These are phyloP conservation scores for Ailuropoda melanoleuca DNA, from an alignment of 2,113 vertebrate species.

Conservation along the genomic window DNA sequence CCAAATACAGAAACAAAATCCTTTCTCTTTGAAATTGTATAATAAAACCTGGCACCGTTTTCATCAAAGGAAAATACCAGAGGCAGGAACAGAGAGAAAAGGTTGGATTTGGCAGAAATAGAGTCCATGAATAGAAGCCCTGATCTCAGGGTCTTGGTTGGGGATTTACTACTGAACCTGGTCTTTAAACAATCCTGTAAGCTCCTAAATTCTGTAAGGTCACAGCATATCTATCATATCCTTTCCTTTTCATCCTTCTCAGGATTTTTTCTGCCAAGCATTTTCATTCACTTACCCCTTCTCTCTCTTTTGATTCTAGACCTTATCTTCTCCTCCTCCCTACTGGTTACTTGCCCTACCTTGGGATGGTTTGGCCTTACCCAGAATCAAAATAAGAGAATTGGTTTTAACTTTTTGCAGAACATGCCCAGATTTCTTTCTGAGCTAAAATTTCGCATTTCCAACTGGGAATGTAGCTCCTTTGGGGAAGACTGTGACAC, in stretches of 20 bases:
- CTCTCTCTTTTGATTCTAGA: not conserved
- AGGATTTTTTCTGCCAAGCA: not conserved
- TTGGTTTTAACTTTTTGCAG: slow-evolving; percentile 47
- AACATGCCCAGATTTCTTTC: slow-evolving; percentile 48
- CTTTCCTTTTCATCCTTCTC: not conserved
- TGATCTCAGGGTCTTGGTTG: not conserved
- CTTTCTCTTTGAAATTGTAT: slow-evolving; percentile 45
- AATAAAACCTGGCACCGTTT: slow-evolving; percentile 46
- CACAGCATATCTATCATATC: not conserved
- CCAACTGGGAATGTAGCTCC: not conserved
- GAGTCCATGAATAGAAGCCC: not conserved
- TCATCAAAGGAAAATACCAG: slow-evolving; percentile 54
- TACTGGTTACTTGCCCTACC: not conserved
- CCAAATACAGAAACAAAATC: slow-evolving; percentile 52
- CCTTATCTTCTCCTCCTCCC: not conserved
- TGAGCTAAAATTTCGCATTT: slow-evolving; percentile 54
- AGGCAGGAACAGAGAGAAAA: not conserved
- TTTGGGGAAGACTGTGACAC: slow-evolving; percentile 41
- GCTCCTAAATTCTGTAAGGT: not conserved
- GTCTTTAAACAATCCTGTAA: not conserved
- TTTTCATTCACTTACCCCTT: not conserved
- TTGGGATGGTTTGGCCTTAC: not conserved
- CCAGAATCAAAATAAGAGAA: slow-evolving; percentile 33
- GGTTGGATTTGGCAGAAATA: slow-evolving; percentile 22
- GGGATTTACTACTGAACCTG: not conserved